Base-by-base conservation (phyloP, 2,888 invertebrate genomes). In the Microchrysa polita region DNA sequence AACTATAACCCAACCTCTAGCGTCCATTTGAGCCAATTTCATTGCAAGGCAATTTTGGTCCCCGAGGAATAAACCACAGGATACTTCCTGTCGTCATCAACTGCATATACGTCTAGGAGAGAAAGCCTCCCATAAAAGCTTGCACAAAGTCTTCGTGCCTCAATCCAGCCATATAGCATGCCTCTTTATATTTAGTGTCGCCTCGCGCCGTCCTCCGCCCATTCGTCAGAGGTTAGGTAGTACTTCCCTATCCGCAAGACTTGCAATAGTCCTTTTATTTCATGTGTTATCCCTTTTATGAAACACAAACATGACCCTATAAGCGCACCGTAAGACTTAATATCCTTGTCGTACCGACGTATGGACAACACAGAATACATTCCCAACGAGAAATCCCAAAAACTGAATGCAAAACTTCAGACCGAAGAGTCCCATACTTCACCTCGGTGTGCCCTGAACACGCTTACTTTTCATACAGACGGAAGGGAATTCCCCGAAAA, bases 401-500 rank as follows among this genome's bases (percentile, higher is more conserved):
- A 34, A 7, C 52, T 23, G 27, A 42, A 20, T 52, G 14, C 67
- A 23, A 57, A 52, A 65, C 48, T 74, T 59, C 67, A 44, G 18
- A 7, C 27, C 27, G 27, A 34, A n/a, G 22, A 57, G 22, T 12
- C 57, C 27, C 61, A 40, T 48, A 44, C 48, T 14, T 12, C 10
- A 18, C 18, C 12, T 48, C 12, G 48, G 48, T 48, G 20, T 12
- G 60, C 52, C 23, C 44, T 40, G 34, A 73, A 57, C 63, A 72
- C 55, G 67, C 69, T 63, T 71, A 67, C n/a, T n/a, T n/a, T n/a
- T n/a, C n/a, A n/a, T n/a, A 71, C 44, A 71, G 71, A 74, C 72
- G 74, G 67, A 76, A 73, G 76, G 76, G 74, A 73, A 76, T 74
- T 73, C 76, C 74, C 74, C 69, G 73, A 69, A 57, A 76, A 73